Base-by-base conservation (phyloP, 2,888 invertebrate genomes). In the Halocaridina rubra region DNA sequence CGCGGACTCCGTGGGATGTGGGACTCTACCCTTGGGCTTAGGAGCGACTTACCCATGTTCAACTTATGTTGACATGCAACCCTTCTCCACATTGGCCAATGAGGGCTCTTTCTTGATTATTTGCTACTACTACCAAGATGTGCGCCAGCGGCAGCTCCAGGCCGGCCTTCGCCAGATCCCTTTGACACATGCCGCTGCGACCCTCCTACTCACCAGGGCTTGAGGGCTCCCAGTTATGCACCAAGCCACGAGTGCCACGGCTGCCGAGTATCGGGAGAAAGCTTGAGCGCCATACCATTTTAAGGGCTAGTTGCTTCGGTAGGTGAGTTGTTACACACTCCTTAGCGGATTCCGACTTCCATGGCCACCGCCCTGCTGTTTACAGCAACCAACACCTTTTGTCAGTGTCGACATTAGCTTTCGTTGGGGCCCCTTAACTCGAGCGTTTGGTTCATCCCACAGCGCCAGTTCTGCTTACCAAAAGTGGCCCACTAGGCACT, bases 381-480 rank as follows among this genome's bases (percentile, higher is more conserved):
- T 29, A 30, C 4, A 80, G 2, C 24, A n/a, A n/a, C n/a, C n/a
- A n/a, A n/a, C 69, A 29, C 32, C 61, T 27, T 57, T 78, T 64
- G 5, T n/a, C n/a, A n/a, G n/a, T n/a, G n/a, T n/a, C n/a, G n/a
- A n/a, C n/a, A n/a, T n/a, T n/a, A n/a, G n/a, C n/a, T n/a, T n/a
- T n/a, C 61, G 19, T 61, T 61, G 13, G 22, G 61, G 61, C 61
- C 61, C 61, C 61, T 61, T 94, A 94, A 93, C 93, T 92, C 92
- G 91, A 91, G 13, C 93, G 93, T 94, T 93, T 93, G 93, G 93
- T 94, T 94, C 94, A 61, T n/a, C 61, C 61, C 61, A 93, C 94
- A 94, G 93, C 94, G 93, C 94, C 94, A 94, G 94, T 94, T 94
- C 94, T 94, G 94, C 94, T 94, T 94, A 94, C 94, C 93, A 94